Percentiles rank a stretch among this genome's conserved stretches.
phyloP scores from a whole-genome alignment of 1,140 invertebrate species.

The Hycleus cichorii region DNA sequence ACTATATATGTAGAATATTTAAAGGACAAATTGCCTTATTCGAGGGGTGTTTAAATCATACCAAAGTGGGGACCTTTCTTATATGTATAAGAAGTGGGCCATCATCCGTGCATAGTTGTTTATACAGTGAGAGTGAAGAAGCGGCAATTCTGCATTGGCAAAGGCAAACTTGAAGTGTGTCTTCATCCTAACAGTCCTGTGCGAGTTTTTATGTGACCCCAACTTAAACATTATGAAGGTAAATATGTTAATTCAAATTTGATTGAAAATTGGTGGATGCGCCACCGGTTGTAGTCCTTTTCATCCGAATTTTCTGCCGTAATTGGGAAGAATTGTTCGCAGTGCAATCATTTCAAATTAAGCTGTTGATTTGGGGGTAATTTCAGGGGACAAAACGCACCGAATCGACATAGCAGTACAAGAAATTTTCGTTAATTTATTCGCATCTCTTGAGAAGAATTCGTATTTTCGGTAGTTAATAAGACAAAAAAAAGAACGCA shows the following conservation, averaged over 20 bases:
- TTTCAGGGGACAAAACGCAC: no score
- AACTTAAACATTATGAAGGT: constrained; percentile 15
- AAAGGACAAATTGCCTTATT: neutral
- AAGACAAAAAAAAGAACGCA: no score
- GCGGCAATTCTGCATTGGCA: neutral
- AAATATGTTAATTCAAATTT: neutral
- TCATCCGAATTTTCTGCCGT: no score
- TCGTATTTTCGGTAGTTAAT: no score
- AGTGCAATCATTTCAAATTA: no score
- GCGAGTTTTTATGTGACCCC: constrained; percentile 8
- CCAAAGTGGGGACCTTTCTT: constrained; percentile 5
- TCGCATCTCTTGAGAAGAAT: no score
- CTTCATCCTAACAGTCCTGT: neutral
- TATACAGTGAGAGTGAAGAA: constrained; percentile 14
- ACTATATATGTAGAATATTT: no score
- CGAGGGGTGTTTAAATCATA: neutral
- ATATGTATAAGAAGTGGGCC: constrained; percentile 14
- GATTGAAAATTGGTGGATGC: no score
- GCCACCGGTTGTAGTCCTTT: no score
- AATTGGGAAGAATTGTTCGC: neutral
- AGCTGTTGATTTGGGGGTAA: no score
- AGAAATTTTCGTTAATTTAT: no score
- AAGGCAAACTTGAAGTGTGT: constrained; percentile 6
- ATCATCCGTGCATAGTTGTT: constrained; percentile 7
- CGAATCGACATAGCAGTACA: no score